These are phyloP conservation scores for Callipepla californica DNA, from an alignment of 2,113 vertebrate species.

Conservation along the genomic window DNA sequence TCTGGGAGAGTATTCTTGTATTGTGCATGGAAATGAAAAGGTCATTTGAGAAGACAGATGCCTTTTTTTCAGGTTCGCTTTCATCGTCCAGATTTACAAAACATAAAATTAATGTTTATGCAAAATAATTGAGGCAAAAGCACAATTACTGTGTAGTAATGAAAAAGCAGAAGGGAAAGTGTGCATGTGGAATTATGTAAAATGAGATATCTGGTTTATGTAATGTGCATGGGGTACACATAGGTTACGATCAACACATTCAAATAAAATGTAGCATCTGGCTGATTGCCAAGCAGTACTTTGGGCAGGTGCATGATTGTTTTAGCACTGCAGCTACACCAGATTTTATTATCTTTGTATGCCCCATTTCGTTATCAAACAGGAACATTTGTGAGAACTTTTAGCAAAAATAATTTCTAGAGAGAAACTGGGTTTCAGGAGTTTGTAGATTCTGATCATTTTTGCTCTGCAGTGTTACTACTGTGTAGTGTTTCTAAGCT, in stretches of 20 bases:
- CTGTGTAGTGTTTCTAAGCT: background rate
- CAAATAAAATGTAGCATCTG: conserved; percentile 47
- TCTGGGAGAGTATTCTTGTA: background rate
- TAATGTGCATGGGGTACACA: accelerated
- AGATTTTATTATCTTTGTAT: conserved; percentile 2
- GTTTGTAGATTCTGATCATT: background rate
- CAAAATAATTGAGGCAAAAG: background rate
- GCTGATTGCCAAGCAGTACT: conserved; percentile 6
- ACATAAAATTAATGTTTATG: background rate
- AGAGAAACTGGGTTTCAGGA: background rate
- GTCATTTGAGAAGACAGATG: background rate
- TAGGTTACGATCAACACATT: accelerated
- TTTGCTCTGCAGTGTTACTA: background rate
- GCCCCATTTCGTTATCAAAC: background rate
- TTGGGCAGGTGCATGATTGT: conserved; percentile 12
- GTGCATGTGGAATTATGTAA: background rate
- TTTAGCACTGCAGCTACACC: background rate
- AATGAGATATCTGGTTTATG: background rate
- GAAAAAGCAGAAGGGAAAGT: background rate
- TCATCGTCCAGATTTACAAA: background rate
- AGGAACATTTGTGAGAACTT: background rate
- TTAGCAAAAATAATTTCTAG: background rate
- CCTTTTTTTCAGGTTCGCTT: background rate
- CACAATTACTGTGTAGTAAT: background rate
- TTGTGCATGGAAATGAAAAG: background rate